phyloP scores from a whole-genome alignment of 2,113 vertebrate species.

The Pteropus alecto region DNA sequence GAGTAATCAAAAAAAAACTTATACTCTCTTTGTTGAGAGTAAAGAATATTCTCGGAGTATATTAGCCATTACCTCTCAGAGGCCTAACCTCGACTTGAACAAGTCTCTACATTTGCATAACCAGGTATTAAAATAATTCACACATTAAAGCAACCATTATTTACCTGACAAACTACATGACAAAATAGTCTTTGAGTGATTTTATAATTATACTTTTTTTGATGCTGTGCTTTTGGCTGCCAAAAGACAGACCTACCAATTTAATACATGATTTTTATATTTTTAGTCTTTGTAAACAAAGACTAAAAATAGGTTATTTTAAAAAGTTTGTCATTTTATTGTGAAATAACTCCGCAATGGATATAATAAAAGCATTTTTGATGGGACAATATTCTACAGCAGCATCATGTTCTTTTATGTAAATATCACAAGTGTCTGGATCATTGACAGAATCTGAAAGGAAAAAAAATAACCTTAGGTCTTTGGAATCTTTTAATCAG shows the following conservation, averaged over 20 bases:
- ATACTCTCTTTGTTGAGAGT: neutral
- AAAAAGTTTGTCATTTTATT: conserved; percentile 5
- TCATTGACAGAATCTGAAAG: neutral
- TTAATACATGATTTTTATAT: conserved; percentile 8
- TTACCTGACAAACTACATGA: conserved; percentile 51
- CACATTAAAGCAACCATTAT: conserved; percentile 49
- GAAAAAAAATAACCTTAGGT: neutral
- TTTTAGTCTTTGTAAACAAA: conserved; percentile 34
- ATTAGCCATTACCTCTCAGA: neutral
- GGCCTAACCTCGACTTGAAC: conserved; percentile 17
- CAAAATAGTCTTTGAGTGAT: conserved; percentile 59
- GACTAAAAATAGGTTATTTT: conserved; percentile 42
- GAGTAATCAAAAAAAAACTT: neutral
- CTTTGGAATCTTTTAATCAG: neutral
- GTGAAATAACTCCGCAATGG: neutral
- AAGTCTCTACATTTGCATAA: conserved; percentile 50
- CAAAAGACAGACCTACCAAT: conserved; percentile 48
- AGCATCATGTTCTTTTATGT: neutral
- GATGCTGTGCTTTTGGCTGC: conserved; percentile 10
- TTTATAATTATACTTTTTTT: conserved; percentile 54
- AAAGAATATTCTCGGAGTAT: neutral
- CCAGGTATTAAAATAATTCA: conserved; percentile 46
- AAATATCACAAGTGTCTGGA: conserved; percentile 12
- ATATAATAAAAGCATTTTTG: conserved; percentile 1
- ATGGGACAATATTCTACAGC: neutral